These are phyloP conservation scores for Cryptophagus acutangulus DNA, from an alignment of 2,888 invertebrate genomes.

Conservation along the genomic window DNA sequence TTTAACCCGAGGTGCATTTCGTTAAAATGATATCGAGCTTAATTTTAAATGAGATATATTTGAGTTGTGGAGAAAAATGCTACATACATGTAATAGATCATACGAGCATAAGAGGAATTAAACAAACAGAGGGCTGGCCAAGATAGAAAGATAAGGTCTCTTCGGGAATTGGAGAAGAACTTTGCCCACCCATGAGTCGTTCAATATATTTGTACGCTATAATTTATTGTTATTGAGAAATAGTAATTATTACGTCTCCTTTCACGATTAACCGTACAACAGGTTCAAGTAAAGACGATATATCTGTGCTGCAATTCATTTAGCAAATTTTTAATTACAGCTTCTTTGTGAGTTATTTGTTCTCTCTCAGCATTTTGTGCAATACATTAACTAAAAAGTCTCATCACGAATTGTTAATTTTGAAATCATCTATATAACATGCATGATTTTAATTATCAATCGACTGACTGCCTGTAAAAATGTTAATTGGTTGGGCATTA, in stretches of 20 bases:
- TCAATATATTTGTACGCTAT: slow-evolving; percentile 37
- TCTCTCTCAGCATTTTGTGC: too few species aligned
- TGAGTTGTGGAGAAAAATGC: slow-evolving; percentile 22
- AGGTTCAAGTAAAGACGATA: slow-evolving; percentile 18
- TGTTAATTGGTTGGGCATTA: too few species aligned
- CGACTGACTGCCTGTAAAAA: too few species aligned
- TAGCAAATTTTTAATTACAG: slow-evolving; percentile 26
- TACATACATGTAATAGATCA: slow-evolving; percentile 35
- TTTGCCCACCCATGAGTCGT: slow-evolving; percentile 45
- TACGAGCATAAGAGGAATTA: slow-evolving; percentile 35
- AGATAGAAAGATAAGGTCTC: slow-evolving; percentile 38
- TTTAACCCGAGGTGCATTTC: too few species aligned
- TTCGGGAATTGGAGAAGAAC: slow-evolving; percentile 42
- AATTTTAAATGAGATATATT: too few species aligned
- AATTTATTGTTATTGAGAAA: slow-evolving; percentile 44
- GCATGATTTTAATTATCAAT: too few species aligned
- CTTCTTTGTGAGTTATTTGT: slow-evolving; percentile 12
- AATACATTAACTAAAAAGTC: too few species aligned
- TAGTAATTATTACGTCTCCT: slow-evolving; percentile 43
- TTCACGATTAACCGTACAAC: slow-evolving; percentile 18
- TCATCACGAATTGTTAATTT: too few species aligned
- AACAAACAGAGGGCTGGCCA: slow-evolving; percentile 42
- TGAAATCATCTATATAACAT: too few species aligned
- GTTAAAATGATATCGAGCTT: too few species aligned
- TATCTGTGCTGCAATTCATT: slow-evolving; percentile 21